These are phyloP conservation scores for Gopherus flavomarginatus DNA, from an alignment of 2,113 vertebrate species.

Conservation along the genomic window DNA sequence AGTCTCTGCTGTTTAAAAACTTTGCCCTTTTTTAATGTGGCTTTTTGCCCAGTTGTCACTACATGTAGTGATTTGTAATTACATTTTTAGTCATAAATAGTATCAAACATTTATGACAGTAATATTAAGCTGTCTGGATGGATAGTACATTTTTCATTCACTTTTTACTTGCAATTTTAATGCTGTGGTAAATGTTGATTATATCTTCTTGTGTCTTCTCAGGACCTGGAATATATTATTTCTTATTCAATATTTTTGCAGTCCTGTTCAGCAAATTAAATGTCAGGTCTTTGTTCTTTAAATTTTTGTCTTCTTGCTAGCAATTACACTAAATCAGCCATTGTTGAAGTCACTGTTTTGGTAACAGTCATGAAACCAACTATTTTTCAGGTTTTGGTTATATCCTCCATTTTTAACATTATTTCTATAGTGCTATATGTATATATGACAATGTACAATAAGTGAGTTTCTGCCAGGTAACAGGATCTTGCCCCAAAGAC, in stretches of 20 bases:
- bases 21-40: neutral
- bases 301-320: neutral
- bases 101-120: neutral
- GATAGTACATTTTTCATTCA: neutral
- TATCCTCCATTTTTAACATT: neutral
- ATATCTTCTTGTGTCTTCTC: neutral
- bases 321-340: neutral
- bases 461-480: neutral
- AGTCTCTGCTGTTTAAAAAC: neutral
- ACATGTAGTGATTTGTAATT: neutral
- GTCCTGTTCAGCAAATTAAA: neutral
- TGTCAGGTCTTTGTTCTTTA: neutral
- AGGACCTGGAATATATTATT: neutral
- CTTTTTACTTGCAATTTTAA: neutral
- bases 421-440: neutral
- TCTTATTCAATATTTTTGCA: slow-evolving; percentile 1
- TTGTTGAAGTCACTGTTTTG: neutral
- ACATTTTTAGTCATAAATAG: neutral
- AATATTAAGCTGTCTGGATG: neutral
- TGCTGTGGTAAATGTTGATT: neutral
- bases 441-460: neutral
- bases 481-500: neutral
- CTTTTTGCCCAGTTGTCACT: neutral
- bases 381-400: neutral
- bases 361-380: neutral